Evolutionary conservation across 2,888 invertebrate species (phyloP).

Genomic region (Diplolepis rosae): DNA sequence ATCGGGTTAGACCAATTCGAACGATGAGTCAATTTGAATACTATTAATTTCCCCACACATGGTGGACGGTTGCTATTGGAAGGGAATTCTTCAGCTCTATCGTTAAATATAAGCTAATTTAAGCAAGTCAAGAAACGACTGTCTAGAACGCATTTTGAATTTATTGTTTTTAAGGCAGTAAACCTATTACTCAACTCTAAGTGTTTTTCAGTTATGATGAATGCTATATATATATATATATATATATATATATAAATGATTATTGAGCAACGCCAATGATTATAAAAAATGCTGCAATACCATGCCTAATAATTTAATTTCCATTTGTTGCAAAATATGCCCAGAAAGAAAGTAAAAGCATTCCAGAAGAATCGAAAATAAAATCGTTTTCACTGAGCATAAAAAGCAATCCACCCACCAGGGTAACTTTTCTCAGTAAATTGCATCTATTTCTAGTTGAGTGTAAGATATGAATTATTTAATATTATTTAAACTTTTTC

Average conservation of each 20-base stretch:
- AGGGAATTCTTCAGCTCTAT: background rate
- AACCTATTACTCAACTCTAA: no score
- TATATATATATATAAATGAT: background rate
- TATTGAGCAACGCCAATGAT: no score
- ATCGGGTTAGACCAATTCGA: background rate
- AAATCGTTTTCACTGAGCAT: background rate
- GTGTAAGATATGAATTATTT: background rate
- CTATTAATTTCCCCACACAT: background rate
- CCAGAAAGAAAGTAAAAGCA: background rate
- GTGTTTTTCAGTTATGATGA: background rate
- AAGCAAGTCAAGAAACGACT: background rate
- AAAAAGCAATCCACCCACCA: background rate
- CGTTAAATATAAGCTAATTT: background rate
- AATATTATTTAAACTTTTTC: background rate
- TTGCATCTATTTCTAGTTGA: slow-evolving; percentile 16
- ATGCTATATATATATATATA: background rate
- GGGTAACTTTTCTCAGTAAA: background rate
- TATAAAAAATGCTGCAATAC: no score
- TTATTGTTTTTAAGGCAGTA: no score
- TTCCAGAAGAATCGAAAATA: slow-evolving; percentile 17
- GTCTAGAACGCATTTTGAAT: background rate
- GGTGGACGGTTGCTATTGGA: background rate
- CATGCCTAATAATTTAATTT: background rate
- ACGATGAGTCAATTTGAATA: background rate
- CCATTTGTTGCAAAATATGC: background rate